Evolutionary conservation across 2,888 invertebrate species (phyloP).

Genomic region (Invenusta paracnida): DNA sequence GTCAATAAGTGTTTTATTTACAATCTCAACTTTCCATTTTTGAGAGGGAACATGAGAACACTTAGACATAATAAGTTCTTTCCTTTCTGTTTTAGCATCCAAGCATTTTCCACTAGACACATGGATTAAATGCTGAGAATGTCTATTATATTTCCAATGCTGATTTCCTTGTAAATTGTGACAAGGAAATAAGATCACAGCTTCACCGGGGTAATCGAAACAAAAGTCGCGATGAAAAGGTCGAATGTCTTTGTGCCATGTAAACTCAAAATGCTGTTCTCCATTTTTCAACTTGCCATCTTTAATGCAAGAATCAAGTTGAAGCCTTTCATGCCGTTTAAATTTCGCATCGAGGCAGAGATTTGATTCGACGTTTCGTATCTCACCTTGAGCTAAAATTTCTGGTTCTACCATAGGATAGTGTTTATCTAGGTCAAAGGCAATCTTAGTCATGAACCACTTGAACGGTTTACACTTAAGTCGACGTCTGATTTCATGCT

Average conservation of each 20-base stretch:
- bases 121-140: constrained; percentile 9
- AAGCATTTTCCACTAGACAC: background rate
- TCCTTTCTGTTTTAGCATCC: background rate
- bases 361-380: constrained; percentile 57
- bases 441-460: constrained; percentile 85
- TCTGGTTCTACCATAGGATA: constrained; percentile 80
- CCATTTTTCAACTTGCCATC: background rate
- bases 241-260: constrained; percentile 77
- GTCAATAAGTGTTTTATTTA: too few relatives aligned
- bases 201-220: background rate
- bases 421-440: constrained; percentile 77
- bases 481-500: constrained; percentile 70
- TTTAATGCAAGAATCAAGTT: background rate
- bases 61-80: background rate
- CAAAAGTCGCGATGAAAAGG: constrained; percentile 53
- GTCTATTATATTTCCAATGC: constrained; percentile 67
- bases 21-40: background rate
- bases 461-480: constrained; percentile 83
- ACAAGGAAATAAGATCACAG: constrained; percentile 74
- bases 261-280: constrained; percentile 53
- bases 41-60: background rate
- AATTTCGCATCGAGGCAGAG: background rate
- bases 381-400: constrained; percentile 74
- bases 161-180: constrained; percentile 89
- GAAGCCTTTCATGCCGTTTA: background rate